These are phyloP conservation scores for Sebastes reedi DNA, from an alignment of 2,797 vertebrate genomes.

Conservation along the genomic window DNA sequence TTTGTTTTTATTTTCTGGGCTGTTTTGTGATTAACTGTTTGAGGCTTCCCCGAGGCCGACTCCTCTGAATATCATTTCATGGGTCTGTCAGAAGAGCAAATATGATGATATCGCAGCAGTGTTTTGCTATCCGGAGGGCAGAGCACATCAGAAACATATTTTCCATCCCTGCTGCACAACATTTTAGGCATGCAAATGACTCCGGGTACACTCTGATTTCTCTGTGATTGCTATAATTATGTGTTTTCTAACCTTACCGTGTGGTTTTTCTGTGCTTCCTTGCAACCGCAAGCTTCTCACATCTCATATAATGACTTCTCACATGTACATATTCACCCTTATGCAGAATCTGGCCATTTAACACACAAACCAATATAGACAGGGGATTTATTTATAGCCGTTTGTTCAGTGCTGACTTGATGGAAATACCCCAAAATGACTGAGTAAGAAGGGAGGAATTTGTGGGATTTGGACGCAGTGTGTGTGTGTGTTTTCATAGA, in stretches of 20 bases:
- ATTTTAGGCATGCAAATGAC: slow-evolving; percentile 43
- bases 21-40: slow-evolving; percentile 29
- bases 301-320: slow-evolving; percentile 18
- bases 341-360: background rate
- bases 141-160: slow-evolving; percentile 37
- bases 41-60: slow-evolving; percentile 6
- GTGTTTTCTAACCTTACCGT: slow-evolving; percentile 38
- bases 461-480: slow-evolving; percentile 28
- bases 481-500: slow-evolving; percentile 24
- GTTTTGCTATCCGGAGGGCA: slow-evolving; percentile 46
- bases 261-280: slow-evolving; percentile 37
- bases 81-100: slow-evolving; percentile 44
- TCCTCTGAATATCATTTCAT: slow-evolving; percentile 19
- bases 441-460: slow-evolving; percentile 52
- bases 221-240: slow-evolving; percentile 46
- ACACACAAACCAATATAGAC: slow-evolving; percentile 26
- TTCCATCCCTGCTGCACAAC: slow-evolving; percentile 42
- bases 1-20: slow-evolving; percentile 31
- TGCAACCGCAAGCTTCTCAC: slow-evolving; percentile 27
- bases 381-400: slow-evolving; percentile 44
- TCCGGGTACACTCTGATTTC: slow-evolving; percentile 13
- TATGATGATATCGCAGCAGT: slow-evolving; percentile 21
- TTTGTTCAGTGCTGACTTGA: slow-evolving; percentile 37
- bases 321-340: background rate
- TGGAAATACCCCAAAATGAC: slow-evolving; percentile 54